phyloP scores from a whole-genome alignment of 1,140 invertebrate species.

The Meloidogyne chitwoodi region DNA sequence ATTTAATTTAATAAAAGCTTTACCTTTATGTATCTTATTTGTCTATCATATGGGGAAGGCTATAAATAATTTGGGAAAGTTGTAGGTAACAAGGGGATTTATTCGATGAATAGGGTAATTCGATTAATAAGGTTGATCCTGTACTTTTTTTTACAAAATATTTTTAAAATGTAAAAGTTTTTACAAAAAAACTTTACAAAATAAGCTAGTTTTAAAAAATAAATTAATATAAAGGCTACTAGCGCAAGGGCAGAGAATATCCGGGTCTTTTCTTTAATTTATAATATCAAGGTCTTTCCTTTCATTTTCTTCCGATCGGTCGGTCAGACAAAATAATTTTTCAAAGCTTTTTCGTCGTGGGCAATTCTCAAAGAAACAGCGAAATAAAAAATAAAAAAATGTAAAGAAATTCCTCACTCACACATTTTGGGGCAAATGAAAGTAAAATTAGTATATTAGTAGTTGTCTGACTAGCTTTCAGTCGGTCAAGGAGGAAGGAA shows the following conservation, averaged over 20 bases:
- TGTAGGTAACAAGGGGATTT: too few relatives aligned
- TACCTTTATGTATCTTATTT: too few relatives aligned
- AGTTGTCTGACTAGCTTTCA: background rate
- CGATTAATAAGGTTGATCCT: too few relatives aligned
- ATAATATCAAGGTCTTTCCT: background rate
- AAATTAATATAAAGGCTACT: background rate
- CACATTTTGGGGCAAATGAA: background rate
- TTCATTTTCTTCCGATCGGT: background rate
- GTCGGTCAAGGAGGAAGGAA: background rate
- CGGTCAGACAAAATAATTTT: background rate
- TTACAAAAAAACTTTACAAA: background rate
- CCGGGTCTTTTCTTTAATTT: background rate
- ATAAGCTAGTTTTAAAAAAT: background rate
- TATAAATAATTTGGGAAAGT: too few relatives aligned
- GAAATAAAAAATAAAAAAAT: background rate
- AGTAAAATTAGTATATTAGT: background rate
- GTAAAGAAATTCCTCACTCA: background rate
- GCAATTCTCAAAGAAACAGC: background rate
- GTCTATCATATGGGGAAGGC: too few relatives aligned
- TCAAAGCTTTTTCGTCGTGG: too few relatives aligned
- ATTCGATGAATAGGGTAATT: too few relatives aligned
- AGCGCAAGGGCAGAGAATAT: background rate
- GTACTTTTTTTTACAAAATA: too few relatives aligned
- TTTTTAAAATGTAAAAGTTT: too few relatives aligned
- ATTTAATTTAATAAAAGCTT: too few relatives aligned